Base-by-base conservation (phyloP, 2,888 invertebrate genomes). In the Leucoma salicis region DNA sequence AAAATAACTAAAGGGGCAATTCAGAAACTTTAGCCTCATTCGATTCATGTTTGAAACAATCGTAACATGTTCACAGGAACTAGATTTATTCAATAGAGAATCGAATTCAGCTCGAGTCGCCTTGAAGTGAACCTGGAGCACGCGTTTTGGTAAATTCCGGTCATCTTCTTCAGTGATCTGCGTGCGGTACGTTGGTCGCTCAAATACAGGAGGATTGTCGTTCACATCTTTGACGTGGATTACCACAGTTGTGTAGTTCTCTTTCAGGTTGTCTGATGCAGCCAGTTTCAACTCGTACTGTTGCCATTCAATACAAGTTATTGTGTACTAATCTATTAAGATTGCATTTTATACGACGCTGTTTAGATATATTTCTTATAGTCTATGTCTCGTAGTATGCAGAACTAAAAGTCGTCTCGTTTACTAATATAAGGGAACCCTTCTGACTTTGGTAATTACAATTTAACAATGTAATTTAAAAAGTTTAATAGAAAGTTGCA, bases 151-250 rank as follows among this genome's bases (percentile, higher is more conserved):
- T 69, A 97, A 92, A 85, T 96, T 97, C 71, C 97, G 92, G 91
- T 97, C 97, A 78, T 97, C 97, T 85, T 97, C 97, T 86, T 97
- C 97, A 31, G 97, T 97, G 86, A 98, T 97, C 90, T 97, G 97
- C 37, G 97, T 97, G 74, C 97, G 94, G 91, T 97, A 98, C 42
- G 96, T 97, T 38, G 97, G 97, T 58, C 97, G 91, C 86, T 97
- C 97, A 88, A 99, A 99, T 63, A 97, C 96, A 2, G 99, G 99
- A 31, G 98, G 96, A 91, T 99, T 99, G 92, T 99, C 99, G 88
- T 99, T 99, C 61, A 98, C 97, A 83, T 99, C 98, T 90, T 97
- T 98, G 68, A 98, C 97, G 87, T 97, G 96, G 74, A 98, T 98
- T 74, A 98, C 97, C 59, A 98, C 98, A 28, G 96, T 97, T 31